Base-by-base conservation (phyloP, 2,113 vertebrate genomes). In the Panurus biarmicus region DNA sequence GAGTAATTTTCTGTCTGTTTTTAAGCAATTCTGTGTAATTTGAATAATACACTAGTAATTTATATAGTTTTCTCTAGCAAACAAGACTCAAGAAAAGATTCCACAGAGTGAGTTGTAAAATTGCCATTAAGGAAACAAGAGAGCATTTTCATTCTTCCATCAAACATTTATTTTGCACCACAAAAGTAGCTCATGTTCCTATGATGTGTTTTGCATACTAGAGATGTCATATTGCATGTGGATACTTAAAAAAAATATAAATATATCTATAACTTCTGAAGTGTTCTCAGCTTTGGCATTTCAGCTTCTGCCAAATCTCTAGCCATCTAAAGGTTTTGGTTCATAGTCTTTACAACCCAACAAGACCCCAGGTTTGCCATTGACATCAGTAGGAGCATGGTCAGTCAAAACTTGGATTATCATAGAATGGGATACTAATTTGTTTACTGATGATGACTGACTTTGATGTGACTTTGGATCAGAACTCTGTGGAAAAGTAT, bases 401-500 rank as follows among this genome's bases (percentile, higher is more conserved):
- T 35, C 85, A 93, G 33, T 61, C 54, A 69, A 62, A 88, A 29
- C 14, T 35, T 71, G 69, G 40, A 42, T 86, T 88, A 81, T 42
- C 3, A 7, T 19, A 48, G 35, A 91, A 71, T n/a, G 57, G 61
- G 80, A 77, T 28, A 50, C 6, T 81, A 14, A 50, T 88, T 77
- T 88, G 23, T 69, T 45, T 88, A 74, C 31, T n/a, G 48, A 26
- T 50, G 48, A 1, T 10, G 44, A 51, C 48, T 44, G 48, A 91
- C 90, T 94, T 94, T 91, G 51, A 53, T 94, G 77, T 77, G 82
- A 90, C 85, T 94, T 95, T 95, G 51, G 16, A 67, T 75, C 56
- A 88, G 69, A 80, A 20, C 58, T 70, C 67, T 93, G 57, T 75
- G 56, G 51, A 82, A 90, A 79, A 83, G 61, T 75, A 88, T 17